phyloP scores from a whole-genome alignment of 2,113 vertebrate genomes.

The Rhipidura dahli region DNA sequence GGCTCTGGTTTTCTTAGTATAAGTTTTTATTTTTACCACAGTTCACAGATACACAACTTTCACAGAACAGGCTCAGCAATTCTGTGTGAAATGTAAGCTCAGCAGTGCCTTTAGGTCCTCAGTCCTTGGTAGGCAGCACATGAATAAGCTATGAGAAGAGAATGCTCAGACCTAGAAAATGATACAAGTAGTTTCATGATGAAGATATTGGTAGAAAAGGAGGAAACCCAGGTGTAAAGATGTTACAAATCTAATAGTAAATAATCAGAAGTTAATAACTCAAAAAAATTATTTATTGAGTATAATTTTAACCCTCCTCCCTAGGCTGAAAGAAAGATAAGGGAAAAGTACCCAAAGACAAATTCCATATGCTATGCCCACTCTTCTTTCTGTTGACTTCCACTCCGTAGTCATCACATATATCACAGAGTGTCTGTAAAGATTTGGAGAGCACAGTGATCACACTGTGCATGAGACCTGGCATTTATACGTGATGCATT shows the following conservation, averaged over 20 bases:
- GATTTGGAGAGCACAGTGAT: slow-evolving; percentile 34
- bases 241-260: too few species aligned
- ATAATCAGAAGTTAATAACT: neutral
- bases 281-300: neutral
- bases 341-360: neutral
- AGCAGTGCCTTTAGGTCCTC: neutral
- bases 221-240: neutral
- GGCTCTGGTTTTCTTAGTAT: neutral
- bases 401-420: neutral
- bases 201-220: neutral
- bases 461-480: slow-evolving; percentile 10
- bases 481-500: slow-evolving; percentile 69
- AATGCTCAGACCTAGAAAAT: neutral
- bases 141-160: neutral
- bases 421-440: slow-evolving; percentile 44
- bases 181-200: neutral
- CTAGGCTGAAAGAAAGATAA: neutral
- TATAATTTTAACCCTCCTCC: neutral
- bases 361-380: neutral
- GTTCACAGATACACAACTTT: neutral
- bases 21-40: neutral
- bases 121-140: neutral
- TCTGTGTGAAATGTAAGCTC: neutral
- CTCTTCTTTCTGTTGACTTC: neutral
- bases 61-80: neutral